These are phyloP conservation scores for Diadegma fenestrale DNA, from an alignment of 2,888 invertebrate genomes.

Conservation along the genomic window DNA sequence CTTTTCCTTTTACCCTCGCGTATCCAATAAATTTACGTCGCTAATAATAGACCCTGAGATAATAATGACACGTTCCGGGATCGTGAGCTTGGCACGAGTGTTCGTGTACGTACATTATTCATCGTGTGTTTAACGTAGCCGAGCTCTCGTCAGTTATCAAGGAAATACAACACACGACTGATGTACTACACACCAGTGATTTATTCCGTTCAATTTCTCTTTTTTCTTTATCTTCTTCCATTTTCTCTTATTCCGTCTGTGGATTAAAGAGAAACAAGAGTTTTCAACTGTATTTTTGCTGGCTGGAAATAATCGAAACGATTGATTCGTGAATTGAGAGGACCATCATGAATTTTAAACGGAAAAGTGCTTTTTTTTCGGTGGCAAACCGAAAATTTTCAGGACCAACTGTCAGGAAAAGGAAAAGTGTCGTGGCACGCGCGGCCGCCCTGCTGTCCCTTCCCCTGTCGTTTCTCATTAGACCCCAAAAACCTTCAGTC, in stretches of 20 bases:
- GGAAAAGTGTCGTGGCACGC: conserved; percentile 53
- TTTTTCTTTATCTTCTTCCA: background rate
- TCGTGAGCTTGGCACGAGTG: conserved; percentile 52
- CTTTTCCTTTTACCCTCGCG: conserved; percentile 20
- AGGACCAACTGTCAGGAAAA: conserved; percentile 66
- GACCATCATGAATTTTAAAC: conserved; percentile 13
- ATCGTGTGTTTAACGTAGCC: conserved; percentile 32
- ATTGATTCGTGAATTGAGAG: background rate
- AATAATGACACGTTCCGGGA: conserved; percentile 60
- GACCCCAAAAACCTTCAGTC: conserved; percentile 46
- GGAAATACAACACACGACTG: conserved; percentile 7
- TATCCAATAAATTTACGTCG: background rate
- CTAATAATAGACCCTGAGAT: conserved; percentile 48
- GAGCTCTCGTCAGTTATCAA: conserved; percentile 6
- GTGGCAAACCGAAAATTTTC: conserved; percentile 24
- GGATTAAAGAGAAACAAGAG: background rate
- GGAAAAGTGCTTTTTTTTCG: conserved; percentile 15
- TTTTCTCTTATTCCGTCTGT: background rate
- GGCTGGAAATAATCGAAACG: background rate
- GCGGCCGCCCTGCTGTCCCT: conserved; percentile 27
- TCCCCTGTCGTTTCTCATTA: conserved; percentile 19
- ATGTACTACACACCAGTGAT: conserved; percentile 11
- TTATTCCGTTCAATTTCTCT: background rate
- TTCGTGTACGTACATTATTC: conserved; percentile 40
- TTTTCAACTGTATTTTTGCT: background rate